phyloP scores from a whole-genome alignment of 2,888 invertebrate species.

The Scaptomyza reducta region DNA sequence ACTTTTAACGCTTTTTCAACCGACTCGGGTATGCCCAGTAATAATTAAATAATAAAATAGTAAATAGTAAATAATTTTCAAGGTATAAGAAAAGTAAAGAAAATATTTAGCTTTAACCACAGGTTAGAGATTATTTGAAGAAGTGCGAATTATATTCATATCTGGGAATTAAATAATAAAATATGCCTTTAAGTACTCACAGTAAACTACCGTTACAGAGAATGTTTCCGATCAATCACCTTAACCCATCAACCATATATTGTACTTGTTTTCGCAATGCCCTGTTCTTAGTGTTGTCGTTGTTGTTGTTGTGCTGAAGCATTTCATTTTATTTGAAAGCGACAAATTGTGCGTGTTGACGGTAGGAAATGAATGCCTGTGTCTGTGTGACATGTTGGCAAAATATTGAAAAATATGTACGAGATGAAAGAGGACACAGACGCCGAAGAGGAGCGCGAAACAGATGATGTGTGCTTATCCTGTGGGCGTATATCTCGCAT shows the following conservation, averaged over 20 bases:
- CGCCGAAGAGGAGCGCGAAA: neutral
- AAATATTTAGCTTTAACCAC: too few relatives aligned
- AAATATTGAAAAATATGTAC: conserved; percentile 74
- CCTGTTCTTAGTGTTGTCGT: conserved; percentile 20
- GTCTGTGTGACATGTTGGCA: conserved; percentile 69
- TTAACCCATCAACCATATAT: neutral
- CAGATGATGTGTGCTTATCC: conserved; percentile 49
- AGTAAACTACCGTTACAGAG: neutral
- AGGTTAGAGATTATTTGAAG: too few relatives aligned
- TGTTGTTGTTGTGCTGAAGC: conserved; percentile 38
- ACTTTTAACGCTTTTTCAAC: conserved; percentile 8
- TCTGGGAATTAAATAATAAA: neutral
- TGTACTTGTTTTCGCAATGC: conserved; percentile 22
- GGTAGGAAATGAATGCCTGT: conserved; percentile 75
- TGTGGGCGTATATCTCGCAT: conserved; percentile 35
- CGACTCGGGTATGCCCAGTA: conserved; percentile 15
- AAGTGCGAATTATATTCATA: neutral
- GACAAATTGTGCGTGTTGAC: conserved; percentile 79
- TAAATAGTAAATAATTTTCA: neutral
- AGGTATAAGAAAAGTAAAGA: neutral
- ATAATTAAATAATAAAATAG: too few relatives aligned
- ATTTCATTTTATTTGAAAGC: conserved; percentile 71
- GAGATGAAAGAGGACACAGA: conserved; percentile 11
- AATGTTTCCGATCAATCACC: neutral
- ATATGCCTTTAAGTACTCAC: neutral